Conservation (phyloP, 2,888 invertebrate species). For the Teleogryllus oceanicus region DNA sequence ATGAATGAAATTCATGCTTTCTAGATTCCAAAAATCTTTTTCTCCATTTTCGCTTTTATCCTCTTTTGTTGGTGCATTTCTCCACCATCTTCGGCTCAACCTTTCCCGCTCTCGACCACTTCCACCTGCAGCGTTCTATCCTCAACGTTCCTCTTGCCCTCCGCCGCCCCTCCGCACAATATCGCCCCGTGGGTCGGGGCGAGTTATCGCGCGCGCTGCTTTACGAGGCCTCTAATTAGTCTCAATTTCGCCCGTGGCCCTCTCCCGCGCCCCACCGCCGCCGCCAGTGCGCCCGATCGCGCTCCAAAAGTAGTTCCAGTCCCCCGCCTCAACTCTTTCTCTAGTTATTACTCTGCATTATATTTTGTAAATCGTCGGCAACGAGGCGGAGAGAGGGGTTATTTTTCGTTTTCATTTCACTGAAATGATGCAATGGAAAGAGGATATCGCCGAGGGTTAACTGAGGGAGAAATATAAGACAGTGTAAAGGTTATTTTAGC, state of each 20-base stretch:
- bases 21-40: too few relatives aligned
- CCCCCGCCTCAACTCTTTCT: background rate
- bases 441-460: too few relatives aligned
- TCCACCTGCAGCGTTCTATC: background rate
- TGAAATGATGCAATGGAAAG: background rate
- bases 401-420: background rate
- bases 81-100: background rate
- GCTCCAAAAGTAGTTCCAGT: background rate
- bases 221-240: background rate
- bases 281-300: background rate
- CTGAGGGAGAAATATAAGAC: too few relatives aligned
- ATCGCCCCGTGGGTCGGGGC: background rate
- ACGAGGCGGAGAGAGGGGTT: background rate
- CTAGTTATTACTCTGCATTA: background rate
- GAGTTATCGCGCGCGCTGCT: constrained; percentile 4
- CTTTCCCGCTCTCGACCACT: background rate
- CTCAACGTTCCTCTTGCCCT: background rate
- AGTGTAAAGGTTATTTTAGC: too few relatives aligned
- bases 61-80: too few relatives aligned
- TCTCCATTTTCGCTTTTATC: too few relatives aligned
- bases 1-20: too few relatives aligned
- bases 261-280: background rate
- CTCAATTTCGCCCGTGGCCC: background rate
- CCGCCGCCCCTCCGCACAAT: background rate
- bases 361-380: background rate